A percentile compares a stretch with the other conserved stretches of the same genome.
These are phyloP conservation scores for Bettongia penicillata DNA, from an alignment of 2,113 vertebrate genomes.

Conservation along the genomic window DNA sequence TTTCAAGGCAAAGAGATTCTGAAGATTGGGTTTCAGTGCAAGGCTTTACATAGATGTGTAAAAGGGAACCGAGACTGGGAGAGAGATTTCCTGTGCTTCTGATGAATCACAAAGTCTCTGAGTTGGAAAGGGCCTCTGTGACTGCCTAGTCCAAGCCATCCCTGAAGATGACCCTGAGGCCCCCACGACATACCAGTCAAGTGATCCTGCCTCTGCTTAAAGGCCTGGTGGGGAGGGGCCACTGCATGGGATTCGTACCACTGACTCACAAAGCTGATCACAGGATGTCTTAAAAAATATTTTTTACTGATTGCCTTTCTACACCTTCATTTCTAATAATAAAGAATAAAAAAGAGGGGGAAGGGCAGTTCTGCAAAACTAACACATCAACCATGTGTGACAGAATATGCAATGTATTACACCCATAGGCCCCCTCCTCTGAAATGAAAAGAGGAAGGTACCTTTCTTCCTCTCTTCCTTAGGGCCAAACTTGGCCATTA, in stretches of 20 bases:
- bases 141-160: neutral
- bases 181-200: neutral
- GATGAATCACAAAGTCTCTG: neutral
- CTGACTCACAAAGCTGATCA: neutral
- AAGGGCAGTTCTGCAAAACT: neutral
- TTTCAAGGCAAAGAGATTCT: neutral
- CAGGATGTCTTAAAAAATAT: neutral
- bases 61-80: neutral
- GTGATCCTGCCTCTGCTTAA: neutral
- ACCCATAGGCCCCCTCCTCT: neutral
- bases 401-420: neutral
- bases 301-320: neutral
- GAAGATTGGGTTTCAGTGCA: neutral
- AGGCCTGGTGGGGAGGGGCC: neutral
- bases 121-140: neutral
- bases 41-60: neutral
- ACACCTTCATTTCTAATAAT: neutral
- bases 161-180: neutral
- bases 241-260: too few species aligned
- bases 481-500: neutral
- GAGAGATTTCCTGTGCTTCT: neutral
- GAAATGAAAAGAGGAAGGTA: neutral
- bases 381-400: neutral
- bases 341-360: neutral
- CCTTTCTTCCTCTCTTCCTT: neutral